Evolutionary conservation across 2,888 invertebrate species (phyloP), one percentile per base, ranked within the genome.

Genomic region (Campaea margaritaria): DNA sequence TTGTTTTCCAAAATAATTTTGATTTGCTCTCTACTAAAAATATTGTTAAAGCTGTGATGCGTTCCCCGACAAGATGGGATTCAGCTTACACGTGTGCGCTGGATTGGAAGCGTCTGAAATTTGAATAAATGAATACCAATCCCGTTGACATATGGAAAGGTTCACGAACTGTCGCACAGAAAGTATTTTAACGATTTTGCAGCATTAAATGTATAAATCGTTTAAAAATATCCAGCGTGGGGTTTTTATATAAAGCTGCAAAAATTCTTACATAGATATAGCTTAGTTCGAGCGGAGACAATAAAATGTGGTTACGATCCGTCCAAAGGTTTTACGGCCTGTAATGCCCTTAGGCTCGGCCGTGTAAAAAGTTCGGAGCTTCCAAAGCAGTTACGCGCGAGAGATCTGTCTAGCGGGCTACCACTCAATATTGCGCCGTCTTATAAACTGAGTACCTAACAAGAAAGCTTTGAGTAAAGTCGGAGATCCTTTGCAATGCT

Each of bases 381-480:
- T 44, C 47, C 21, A 39, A 45, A 41, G 47, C 48, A 10, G 14
- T 47, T 14, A 44, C 38, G 39, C 27, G 39, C 31, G 50, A 38
- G 31, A 21, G 41, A 42, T 48, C 46, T 43, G 50, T 51, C 41
- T 50, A n/a, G 57, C 38, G 12, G 13, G 31, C 12, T 16, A 14
- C 15, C 45, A 41, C 36, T 43, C 31, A 49, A 53, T 46, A 15
- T 14, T 5, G 34, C 54, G 46, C 41, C 53, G 31, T 68, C 53
- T 43, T 68, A 55, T 60, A 66, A 61, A 69, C 62, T 64, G 48
- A 54, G 51, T 54, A n/a, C n/a, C n/a, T n/a, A 59, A 70, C 65
- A 69, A 70, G 36, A 72, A 64, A 67, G 63, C 67, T 68, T 67
- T 65, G 53, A 56, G 62, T 21, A 49, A 65, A 67, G 57, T 62